Evolutionary conservation across 2,888 invertebrate species (phyloP).

Genomic region (Campopleginae sp.): DNA sequence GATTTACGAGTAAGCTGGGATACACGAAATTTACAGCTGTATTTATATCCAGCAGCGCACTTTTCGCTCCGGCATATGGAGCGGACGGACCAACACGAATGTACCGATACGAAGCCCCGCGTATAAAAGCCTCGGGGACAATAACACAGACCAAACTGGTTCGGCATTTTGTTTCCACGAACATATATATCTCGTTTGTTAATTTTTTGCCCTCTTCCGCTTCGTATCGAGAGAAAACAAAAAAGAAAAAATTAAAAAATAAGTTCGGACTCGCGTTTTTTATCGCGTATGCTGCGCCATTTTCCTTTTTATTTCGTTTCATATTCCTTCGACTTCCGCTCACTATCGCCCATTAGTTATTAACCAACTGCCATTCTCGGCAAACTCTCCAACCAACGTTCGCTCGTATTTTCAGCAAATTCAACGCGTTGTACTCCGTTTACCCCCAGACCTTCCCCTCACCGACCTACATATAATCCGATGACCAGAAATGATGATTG

Average conservation of each 20-base stretch:
- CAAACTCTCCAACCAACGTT: not conserved
- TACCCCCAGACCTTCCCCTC: not conserved
- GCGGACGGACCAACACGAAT: not conserved
- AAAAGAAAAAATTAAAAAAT: constrained; percentile 2
- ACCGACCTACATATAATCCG: constrained; percentile 18
- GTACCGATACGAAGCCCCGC: constrained; percentile 4
- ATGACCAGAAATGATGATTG: constrained; percentile 15
- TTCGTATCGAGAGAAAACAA: constrained; percentile 9
- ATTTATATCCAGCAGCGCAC: not conserved
- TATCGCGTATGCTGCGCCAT: no score
- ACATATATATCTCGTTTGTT: not conserved
- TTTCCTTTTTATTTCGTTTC: not conserved
- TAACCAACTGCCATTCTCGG: constrained; percentile 7
- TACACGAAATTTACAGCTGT: constrained; percentile 30
- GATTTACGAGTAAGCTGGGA: constrained; percentile 34
- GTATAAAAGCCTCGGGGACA: constrained; percentile 38
- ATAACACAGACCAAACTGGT: constrained; percentile 16
- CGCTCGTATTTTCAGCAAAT: constrained; percentile 7
- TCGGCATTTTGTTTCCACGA: constrained; percentile 25
- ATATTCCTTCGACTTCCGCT: constrained; percentile 35
- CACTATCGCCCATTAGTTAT: constrained; percentile 45
- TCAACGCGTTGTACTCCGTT: not conserved
- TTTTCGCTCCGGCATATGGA: not conserved
- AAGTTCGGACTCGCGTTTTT: constrained; percentile 6
- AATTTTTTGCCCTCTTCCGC: constrained; percentile 3